phyloP scores from a whole-genome alignment of 2,888 invertebrate genomes.

The Drosophila putrida region DNA sequence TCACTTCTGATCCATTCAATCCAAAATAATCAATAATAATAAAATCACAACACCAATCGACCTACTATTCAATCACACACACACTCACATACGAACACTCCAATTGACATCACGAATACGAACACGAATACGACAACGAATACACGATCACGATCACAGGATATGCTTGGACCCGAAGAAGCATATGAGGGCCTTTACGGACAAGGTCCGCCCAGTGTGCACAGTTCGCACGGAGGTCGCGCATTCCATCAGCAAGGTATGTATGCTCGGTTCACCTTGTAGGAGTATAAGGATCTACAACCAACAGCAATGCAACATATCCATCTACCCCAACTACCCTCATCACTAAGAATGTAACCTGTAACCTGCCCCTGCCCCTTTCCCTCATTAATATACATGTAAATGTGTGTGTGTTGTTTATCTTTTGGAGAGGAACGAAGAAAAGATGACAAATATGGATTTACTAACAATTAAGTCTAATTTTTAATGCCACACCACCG shows the following conservation, averaged over 20 bases:
- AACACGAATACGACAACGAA: conserved; percentile 33
- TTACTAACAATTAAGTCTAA: background rate
- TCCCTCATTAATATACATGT: conserved; percentile 8
- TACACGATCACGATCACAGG: conserved; percentile 74
- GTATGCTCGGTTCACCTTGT: conserved; percentile 71
- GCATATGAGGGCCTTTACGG: conserved; percentile 97
- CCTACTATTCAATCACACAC: conserved; percentile 34
- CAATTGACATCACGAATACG: conserved; percentile 23
- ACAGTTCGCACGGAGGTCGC: conserved; percentile 92
- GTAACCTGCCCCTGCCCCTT: background rate
- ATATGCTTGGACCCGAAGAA: conserved; percentile 94
- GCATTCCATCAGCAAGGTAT: conserved; percentile 94
- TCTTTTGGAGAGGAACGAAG: conserved; percentile 14
- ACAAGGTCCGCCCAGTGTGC: conserved; percentile 95
- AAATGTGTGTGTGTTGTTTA: conserved; percentile 22
- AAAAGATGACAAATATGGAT: conserved; percentile 4
- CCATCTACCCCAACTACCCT: background rate
- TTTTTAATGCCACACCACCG: background rate
- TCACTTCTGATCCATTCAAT: conserved; percentile 69
- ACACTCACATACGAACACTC: conserved; percentile 36
- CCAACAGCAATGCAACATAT: conserved; percentile 22
- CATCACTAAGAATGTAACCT: background rate
- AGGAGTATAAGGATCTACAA: conserved; percentile 53
- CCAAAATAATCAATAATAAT: conserved; percentile 33
- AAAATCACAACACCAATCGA: conserved; percentile 44